Base-by-base conservation (phyloP, 1,140 invertebrate species). In the Bombus breviceps region DNA sequence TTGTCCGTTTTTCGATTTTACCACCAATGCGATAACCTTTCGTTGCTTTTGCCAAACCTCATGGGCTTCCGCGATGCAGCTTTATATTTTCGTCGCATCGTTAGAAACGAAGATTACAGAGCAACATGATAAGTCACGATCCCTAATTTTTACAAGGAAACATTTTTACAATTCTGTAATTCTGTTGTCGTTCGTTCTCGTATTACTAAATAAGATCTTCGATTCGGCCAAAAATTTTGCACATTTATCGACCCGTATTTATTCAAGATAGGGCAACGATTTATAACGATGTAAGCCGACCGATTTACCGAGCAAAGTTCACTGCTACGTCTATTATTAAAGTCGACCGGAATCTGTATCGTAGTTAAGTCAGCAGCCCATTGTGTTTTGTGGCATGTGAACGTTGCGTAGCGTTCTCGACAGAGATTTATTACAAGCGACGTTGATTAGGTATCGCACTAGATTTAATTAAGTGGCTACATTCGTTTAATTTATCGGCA, bases 271-370 rank as follows among this genome's bases (percentile, higher is more conserved):
- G n/a, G 22, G 9, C 2, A 47, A 53, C 32, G 32, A 64, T 68
- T 76, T 76, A 64, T 37, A 47, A 10, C 18, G 41, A n/a, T 62
- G 28, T 28, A 28, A 18, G 37, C 0, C 32, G 68, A 85, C 80
- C 83, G 83, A 85, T 85, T 85, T 41, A 43, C 13, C 39, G 76
- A 41, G 66, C 25, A 72, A 72, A 80, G 77, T 85, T 80, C 77
- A 72, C 66, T 39, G 53, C 53, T 72, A 64, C 39, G n/a, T 59
- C 68, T 85, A 85, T 80, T 80, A 85, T 85, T 85, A 66, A 41
- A 73, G n/a, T n/a, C 4, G 13, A 18, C 15, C 32, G n/a, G 53
- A 64, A 57, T 15, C 28, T 34, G 25, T 34, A 39, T 57, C 57
- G 32, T 39, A 47, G 43, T 71, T 53, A 34, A 79, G 66, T 62